A percentile compares a stretch with the other conserved stretches of the same genome.
Conservation (phyloP, 1,140 invertebrate genomes). For the Portunus trituberculatus region DNA sequence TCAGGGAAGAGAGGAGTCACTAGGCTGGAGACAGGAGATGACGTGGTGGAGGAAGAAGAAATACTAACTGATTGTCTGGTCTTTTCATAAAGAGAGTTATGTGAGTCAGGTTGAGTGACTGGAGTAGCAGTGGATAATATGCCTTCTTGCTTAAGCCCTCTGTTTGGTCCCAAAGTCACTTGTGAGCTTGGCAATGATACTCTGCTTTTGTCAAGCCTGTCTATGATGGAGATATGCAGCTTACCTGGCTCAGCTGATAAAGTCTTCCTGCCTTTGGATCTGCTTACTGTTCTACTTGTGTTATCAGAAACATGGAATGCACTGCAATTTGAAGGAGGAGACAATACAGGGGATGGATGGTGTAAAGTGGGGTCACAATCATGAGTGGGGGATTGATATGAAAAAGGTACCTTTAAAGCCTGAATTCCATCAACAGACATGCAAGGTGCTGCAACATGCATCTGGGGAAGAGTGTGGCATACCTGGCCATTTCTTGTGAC, state of each 20-base stretch:
- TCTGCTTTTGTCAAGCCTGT: neutral
- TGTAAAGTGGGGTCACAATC: no score
- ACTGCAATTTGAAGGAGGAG: neutral
- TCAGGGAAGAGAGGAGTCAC: conserved; percentile 33
- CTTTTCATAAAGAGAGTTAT: neutral
- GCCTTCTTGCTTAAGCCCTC: neutral
- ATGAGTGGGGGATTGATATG: neutral
- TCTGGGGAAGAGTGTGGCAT: neutral
- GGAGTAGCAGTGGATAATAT: neutral
- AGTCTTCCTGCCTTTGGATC: neutral
- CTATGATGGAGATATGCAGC: neutral
- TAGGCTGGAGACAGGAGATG: conserved; percentile 30
- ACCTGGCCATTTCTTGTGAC: conserved; percentile 31
- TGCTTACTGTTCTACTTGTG: neutral
- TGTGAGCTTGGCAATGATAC: neutral
- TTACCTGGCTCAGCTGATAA: neutral
- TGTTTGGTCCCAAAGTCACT: neutral
- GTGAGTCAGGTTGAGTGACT: neutral
- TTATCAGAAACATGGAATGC: neutral
- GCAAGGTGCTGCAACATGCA: neutral
- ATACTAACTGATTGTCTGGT: neutral
- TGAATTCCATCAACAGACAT: neutral
- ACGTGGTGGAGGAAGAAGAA: neutral
- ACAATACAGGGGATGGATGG: neutral
- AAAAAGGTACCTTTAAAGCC: neutral